phyloP scores from a whole-genome alignment of 2,888 invertebrate genomes.

The Selenia dentaria region DNA sequence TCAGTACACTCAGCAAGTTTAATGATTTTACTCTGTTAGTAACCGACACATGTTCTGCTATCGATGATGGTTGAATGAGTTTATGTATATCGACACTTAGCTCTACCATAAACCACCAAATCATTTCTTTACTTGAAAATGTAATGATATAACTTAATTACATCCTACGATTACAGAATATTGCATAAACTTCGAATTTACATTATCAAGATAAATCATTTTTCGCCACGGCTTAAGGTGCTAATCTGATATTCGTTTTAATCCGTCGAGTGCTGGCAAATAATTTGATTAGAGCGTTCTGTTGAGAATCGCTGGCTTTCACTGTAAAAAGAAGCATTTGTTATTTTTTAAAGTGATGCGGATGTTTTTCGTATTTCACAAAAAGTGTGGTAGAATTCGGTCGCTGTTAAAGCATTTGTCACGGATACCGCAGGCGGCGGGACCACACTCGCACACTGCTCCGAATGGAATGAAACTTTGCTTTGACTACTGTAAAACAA shows the following conservation, averaged over 20 bases:
- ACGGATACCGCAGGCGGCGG: slow-evolving; percentile 41
- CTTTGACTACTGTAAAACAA: slow-evolving; percentile 32
- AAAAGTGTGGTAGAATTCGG: slow-evolving; percentile 41
- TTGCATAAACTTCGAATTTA: slow-evolving; percentile 7
- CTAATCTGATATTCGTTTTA: slow-evolving; percentile 18
- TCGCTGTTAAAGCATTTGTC: slow-evolving; percentile 55
- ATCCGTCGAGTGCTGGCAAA: slow-evolving; percentile 10
- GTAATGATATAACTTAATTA: not conserved
- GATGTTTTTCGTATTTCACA: slow-evolving; percentile 30
- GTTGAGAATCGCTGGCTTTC: slow-evolving; percentile 28
- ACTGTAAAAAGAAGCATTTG: slow-evolving; percentile 30
- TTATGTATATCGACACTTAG: too few species aligned
- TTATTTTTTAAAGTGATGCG: slow-evolving; percentile 33
- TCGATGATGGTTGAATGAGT: too few species aligned
- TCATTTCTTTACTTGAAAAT: not conserved
- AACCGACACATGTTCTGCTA: too few species aligned
- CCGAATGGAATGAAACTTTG: slow-evolving; percentile 42
- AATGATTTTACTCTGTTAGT: slow-evolving; percentile 12
- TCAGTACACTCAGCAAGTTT: slow-evolving; percentile 30
- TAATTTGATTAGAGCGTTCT: slow-evolving; percentile 40
- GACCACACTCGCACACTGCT: slow-evolving; percentile 19
- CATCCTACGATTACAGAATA: slow-evolving; percentile 4
- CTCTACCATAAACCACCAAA: too few species aligned
- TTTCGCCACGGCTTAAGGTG: slow-evolving; percentile 5
- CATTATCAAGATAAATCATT: slow-evolving; percentile 15